These are phyloP conservation scores for Campaea margaritaria DNA, from an alignment of 2,888 invertebrate genomes.

Conservation along the genomic window DNA sequence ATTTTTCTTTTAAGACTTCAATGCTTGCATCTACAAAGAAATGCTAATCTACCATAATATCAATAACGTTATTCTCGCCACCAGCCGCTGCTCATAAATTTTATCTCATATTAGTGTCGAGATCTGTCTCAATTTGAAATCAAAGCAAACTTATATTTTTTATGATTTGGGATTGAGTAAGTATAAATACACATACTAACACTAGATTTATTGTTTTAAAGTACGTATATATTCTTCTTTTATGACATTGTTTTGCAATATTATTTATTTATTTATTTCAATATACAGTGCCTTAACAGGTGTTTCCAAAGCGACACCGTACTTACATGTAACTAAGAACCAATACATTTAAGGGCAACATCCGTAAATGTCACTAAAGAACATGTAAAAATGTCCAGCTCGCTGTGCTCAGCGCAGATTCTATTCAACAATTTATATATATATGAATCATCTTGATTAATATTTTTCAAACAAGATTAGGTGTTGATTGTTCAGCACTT, in stretches of 20 bases:
- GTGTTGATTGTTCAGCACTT: neutral
- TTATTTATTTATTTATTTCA: too few species aligned
- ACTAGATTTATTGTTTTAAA: neutral
- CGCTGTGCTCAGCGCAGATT: too few species aligned
- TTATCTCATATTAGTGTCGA: neutral
- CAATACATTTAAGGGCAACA: too few species aligned
- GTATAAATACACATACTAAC: too few species aligned
- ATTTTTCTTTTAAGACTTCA: conserved; percentile 16
- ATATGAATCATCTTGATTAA: conserved; percentile 2
- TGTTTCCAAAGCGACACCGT: too few species aligned
- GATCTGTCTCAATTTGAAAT: neutral
- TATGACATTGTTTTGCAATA: neutral
- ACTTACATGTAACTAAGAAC: too few species aligned
- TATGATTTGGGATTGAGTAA: too few species aligned
- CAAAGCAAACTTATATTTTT: neutral
- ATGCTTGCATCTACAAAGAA: conserved; percentile 10
- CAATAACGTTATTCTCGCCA: neutral
- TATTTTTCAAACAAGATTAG: neutral
- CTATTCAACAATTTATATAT: too few species aligned
- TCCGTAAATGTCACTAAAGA: too few species aligned
- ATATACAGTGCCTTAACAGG: too few species aligned
- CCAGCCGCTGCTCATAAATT: neutral
- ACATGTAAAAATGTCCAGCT: too few species aligned
- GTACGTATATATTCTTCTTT: neutral
- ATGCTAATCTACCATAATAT: neutral